A percentile compares a stretch with the other conserved stretches of the same genome.
Evolutionary conservation across 2,797 vertebrate species (phyloP).

Genomic region (Sylvilagus floridanus): DNA sequence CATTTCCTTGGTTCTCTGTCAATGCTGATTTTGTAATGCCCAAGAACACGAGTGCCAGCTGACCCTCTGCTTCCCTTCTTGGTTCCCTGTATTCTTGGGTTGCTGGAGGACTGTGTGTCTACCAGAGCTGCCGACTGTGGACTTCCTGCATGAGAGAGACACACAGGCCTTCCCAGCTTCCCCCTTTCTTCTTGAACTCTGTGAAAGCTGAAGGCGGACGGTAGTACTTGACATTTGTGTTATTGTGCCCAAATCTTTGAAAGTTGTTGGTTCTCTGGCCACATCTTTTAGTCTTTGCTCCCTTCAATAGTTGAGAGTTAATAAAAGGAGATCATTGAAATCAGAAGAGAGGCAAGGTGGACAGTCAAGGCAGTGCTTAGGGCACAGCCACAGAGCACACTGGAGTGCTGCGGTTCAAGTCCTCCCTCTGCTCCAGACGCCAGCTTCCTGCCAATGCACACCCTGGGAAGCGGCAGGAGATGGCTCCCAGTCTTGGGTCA

Average conservation of each 20-base stretch:
- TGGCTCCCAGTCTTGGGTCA: no score
- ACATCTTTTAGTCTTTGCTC: background rate
- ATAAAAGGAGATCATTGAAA: no score
- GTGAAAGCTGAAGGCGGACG: background rate
- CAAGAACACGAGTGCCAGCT: background rate
- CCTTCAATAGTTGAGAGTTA: background rate
- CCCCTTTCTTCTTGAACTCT: background rate
- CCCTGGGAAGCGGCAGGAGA: no score
- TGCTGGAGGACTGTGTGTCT: background rate
- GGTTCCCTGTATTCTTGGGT: background rate
- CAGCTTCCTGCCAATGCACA: no score
- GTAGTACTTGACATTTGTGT: background rate
- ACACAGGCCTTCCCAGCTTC: background rate
- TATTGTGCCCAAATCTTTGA: background rate
- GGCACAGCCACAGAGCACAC: no score
- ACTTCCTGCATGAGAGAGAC: background rate
- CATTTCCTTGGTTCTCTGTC: background rate
- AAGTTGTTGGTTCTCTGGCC: background rate
- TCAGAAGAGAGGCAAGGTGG: no score
- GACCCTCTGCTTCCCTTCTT: background rate
- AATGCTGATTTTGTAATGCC: background rate
- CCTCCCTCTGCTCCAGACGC: no score
- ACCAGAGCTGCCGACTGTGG: background rate
- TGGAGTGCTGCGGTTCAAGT: no score
- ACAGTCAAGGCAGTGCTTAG: no score